phyloP scores from a whole-genome alignment of 2,113 vertebrate genomes.

The Eulacestoma nigropectus region DNA sequence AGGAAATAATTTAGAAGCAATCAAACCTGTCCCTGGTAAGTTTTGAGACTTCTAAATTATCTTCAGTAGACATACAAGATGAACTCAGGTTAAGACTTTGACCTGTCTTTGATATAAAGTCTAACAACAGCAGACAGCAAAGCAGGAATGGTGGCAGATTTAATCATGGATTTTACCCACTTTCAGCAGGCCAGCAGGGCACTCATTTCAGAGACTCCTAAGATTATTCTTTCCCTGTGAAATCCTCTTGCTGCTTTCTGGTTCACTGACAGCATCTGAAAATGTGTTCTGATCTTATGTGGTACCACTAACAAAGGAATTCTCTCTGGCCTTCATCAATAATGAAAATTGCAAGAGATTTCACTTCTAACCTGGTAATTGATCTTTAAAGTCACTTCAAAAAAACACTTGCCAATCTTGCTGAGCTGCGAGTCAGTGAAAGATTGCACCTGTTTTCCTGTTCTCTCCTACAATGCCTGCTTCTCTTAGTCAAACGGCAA shows the following conservation, averaged over 20 bases:
- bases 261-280: background rate
- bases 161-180: background rate
- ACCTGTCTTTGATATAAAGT: background rate
- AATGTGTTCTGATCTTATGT: background rate
- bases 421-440: background rate
- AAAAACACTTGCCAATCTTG: background rate
- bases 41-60: background rate
- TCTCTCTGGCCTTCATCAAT: background rate
- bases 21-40: background rate
- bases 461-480: background rate
- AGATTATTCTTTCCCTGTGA: background rate
- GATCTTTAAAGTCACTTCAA: background rate
- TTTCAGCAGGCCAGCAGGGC: background rate
- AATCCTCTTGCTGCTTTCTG: conserved; percentile 3
- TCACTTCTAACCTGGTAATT: background rate
- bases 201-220: background rate
- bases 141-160: background rate
- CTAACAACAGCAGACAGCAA: background rate
- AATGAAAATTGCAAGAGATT: background rate
- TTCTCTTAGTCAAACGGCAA: background rate
- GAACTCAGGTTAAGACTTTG: background rate
- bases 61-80: background rate
- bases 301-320: background rate
- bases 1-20: background rate
- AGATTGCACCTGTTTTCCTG: background rate